Conservation (phyloP, 1,140 invertebrate genomes). For the Heliconius himera region DNA sequence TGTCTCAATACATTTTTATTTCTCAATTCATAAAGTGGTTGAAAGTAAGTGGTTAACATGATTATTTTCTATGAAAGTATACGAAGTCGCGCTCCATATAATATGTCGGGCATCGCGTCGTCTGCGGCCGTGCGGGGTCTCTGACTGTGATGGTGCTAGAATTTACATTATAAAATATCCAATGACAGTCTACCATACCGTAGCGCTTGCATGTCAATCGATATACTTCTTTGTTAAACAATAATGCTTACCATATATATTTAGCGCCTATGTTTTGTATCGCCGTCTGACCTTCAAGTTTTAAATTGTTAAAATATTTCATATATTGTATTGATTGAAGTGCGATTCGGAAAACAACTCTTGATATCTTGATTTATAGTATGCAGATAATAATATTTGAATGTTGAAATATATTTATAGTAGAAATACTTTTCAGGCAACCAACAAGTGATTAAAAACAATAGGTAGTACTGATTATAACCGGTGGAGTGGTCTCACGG, state of each 20-base stretch:
- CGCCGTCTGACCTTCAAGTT: constrained; percentile 44
- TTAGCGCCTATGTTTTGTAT: constrained; percentile 38
- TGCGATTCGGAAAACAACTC: background rate
- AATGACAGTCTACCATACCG: constrained; percentile 32
- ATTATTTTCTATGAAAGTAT: constrained; percentile 74
- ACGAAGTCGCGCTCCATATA: constrained; percentile 75
- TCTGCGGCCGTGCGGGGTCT: constrained; percentile 39
- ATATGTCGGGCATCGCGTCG: constrained; percentile 64
- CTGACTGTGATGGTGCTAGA: constrained; percentile 37
- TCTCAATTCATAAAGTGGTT: constrained; percentile 28
- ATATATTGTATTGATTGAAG: background rate
- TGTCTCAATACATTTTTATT: constrained; percentile 19
- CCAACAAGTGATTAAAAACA: constrained; percentile 53
- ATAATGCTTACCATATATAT: constrained; percentile 45
- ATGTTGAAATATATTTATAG: background rate
- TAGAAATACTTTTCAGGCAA: constrained; percentile 44
- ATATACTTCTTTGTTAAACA: constrained; percentile 43
- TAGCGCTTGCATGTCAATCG: constrained; percentile 40
- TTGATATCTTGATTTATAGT: background rate
- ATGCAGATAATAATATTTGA: background rate
- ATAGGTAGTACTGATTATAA: constrained; percentile 72
- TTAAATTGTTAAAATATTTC: constrained; percentile 16
- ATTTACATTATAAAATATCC: constrained; percentile 46
- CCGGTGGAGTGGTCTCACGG: constrained; percentile 65
- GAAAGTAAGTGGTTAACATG: constrained; percentile 53